Conservation (phyloP, 2,888 invertebrate genomes). For the Netelia inedita region DNA sequence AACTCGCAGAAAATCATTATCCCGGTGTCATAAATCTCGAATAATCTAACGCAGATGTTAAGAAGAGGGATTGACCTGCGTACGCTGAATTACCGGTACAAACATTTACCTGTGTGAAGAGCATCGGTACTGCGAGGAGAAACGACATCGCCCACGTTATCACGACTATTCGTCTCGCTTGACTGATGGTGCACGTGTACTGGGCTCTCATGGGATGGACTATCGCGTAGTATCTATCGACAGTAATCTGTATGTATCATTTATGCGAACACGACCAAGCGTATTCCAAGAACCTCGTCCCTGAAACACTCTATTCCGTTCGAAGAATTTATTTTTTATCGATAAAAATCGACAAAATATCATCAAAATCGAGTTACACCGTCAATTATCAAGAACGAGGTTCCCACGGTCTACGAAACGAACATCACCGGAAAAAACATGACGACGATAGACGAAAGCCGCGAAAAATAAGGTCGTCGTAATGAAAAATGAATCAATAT, state of each 20-base stretch:
- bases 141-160: slow-evolving; percentile 88
- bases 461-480: too few relatives aligned
- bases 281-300: not conserved
- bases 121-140: slow-evolving; percentile 87
- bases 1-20: too few relatives aligned
- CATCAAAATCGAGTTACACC: too few relatives aligned
- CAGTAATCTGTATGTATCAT: slow-evolving; percentile 23
- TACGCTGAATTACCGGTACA: not conserved
- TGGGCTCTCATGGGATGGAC: slow-evolving; percentile 90
- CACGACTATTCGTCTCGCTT: slow-evolving; percentile 88
- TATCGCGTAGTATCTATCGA: slow-evolving; percentile 89
- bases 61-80: too few relatives aligned
- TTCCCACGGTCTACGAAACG: not conserved
- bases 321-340: too few relatives aligned
- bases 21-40: slow-evolving; percentile 17
- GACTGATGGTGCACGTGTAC: slow-evolving; percentile 89
- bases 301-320: too few relatives aligned
- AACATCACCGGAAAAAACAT: too few relatives aligned
- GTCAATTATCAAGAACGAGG: not conserved
- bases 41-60: not conserved
- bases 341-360: too few relatives aligned
- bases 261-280: not conserved
- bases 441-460: too few relatives aligned
- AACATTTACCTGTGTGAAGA: slow-evolving; percentile 87
- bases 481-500: not conserved